Conservation (phyloP, 2,888 invertebrate genomes). For the Coleophora deauratella region DNA sequence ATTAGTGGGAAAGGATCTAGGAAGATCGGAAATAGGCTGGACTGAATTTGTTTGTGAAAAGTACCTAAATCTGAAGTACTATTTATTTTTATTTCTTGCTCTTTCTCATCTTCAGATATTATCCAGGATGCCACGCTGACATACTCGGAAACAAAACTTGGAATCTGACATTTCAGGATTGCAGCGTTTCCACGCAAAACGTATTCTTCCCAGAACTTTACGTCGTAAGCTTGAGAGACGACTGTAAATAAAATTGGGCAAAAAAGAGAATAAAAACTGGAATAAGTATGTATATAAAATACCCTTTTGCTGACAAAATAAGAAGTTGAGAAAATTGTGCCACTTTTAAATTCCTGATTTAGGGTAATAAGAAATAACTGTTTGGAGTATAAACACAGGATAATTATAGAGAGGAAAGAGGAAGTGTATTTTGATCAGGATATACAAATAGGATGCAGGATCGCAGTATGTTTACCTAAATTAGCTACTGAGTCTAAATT, state of each 20-base stretch:
- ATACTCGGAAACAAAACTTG: constrained; percentile 94
- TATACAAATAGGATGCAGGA: constrained; percentile 2
- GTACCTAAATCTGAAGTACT: constrained; percentile 51
- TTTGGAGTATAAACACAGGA: too few relatives aligned
- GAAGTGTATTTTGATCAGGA: background rate
- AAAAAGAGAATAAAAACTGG: too few relatives aligned
- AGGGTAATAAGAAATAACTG: too few relatives aligned
- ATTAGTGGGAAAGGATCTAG: too few relatives aligned
- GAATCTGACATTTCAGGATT: constrained; percentile 93
- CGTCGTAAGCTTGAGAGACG: constrained; percentile 90
- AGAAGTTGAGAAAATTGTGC: too few relatives aligned
- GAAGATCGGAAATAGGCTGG: background rate
- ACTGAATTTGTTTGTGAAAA: too few relatives aligned
- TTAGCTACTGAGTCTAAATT: constrained; percentile 55
- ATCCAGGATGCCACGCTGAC: constrained; percentile 90
- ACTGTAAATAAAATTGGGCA: constrained; percentile 77
- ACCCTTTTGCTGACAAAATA: too few relatives aligned
- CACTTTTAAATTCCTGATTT: too few relatives aligned
- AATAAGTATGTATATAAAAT: too few relatives aligned
- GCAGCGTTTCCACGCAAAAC: constrained; percentile 92
- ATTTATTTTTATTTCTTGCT: constrained; percentile 54
- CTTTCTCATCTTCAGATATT: constrained; percentile 79
- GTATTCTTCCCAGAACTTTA: constrained; percentile 95
- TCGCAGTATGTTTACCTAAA: constrained; percentile 43
- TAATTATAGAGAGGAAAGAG: too few relatives aligned